phyloP scores from a whole-genome alignment of 2,797 vertebrate genomes.

The Australoheros facetus region DNA sequence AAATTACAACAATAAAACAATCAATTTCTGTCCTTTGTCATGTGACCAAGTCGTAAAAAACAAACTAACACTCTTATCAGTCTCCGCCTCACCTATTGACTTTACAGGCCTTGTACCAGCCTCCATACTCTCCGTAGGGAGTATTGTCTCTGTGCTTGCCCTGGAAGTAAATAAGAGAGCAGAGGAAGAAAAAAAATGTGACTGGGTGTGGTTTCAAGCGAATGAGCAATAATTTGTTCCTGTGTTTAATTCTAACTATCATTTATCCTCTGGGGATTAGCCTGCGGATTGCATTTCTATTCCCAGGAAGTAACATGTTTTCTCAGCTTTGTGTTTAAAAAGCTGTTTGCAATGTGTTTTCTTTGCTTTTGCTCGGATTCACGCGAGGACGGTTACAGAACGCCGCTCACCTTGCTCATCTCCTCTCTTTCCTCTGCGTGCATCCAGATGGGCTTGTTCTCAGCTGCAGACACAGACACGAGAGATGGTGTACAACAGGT shows the following conservation, averaged over 20 bases:
- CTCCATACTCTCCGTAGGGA: constrained; percentile 91
- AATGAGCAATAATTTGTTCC: constrained; percentile 44
- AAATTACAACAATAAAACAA: background rate
- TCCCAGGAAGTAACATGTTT: background rate
- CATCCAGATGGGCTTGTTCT: constrained; percentile 99
- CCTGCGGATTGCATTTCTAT: background rate
- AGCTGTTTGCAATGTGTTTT: background rate
- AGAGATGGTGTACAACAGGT: constrained; percentile 47
- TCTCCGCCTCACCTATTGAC: constrained; percentile 88
- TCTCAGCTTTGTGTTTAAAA: background rate
- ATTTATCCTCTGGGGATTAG: background rate
- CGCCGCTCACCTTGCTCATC: constrained; percentile 93
- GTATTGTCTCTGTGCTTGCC: constrained; percentile 90
- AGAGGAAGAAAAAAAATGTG: constrained; percentile 38
- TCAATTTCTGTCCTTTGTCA: background rate
- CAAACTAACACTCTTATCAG: background rate
- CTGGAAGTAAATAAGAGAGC: constrained; percentile 74
- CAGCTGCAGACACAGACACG: constrained; percentile 82
- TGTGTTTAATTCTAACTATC: constrained; percentile 42
- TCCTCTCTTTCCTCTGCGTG: constrained; percentile 98
- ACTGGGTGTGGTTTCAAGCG: constrained; percentile 30
- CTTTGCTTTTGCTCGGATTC: background rate
- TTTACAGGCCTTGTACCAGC: constrained; percentile 97
- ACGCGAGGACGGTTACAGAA: background rate
- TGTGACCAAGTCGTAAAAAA: constrained; percentile 7